Evolutionary conservation across 1,140 invertebrate genomes (phyloP), one percentile per base, ranked within the genome.

Genomic region (Diorhabda elongata): DNA sequence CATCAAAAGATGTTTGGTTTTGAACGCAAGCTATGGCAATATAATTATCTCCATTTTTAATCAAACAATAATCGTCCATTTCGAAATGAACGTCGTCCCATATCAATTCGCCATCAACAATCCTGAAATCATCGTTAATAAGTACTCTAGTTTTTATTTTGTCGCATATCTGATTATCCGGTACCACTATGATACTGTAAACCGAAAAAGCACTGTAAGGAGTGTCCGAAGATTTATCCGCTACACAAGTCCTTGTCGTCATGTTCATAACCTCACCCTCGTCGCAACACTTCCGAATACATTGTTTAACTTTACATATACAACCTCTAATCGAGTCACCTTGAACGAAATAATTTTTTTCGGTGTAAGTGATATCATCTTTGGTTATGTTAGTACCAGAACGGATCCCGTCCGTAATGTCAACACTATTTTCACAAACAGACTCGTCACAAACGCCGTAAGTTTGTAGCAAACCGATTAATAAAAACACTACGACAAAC

Each of bases 241-340:
- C 60, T 9, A 60, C 65, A 45, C 65, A 67, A 42, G 42, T 42
- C 41, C 44, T 67, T 5, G 43, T 67, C 9, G 65, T 67, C 44
- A 59, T 9, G 26, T 67, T 67, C 42, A 67, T 42, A 42, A 42
- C 57, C n/a, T 73, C 64, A 43, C 68, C 67, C 9, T 44, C 44
- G 2, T 6, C 6, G 61, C 74, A 75, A 69, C 74, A 75, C 64
- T 71, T 72, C 43, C 68, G 58, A 3, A 74, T n/a, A 61, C 74
- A 75, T 3, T 62, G 42, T 42, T 52, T 68, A 7, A 72, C 56
- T 8, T 71, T 58, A 61, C 74, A 75, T 45, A 72, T 62, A 56
- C 74, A 75, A 3, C 74, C 74, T n/a, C 45, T 52, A 9, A 65
- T 68, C 4, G 47, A 44, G 8, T 8, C 43, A 5, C 62, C 60